Base-by-base conservation (phyloP, 2,797 vertebrate genomes). In the Chaenodraco wilsoni region DNA sequence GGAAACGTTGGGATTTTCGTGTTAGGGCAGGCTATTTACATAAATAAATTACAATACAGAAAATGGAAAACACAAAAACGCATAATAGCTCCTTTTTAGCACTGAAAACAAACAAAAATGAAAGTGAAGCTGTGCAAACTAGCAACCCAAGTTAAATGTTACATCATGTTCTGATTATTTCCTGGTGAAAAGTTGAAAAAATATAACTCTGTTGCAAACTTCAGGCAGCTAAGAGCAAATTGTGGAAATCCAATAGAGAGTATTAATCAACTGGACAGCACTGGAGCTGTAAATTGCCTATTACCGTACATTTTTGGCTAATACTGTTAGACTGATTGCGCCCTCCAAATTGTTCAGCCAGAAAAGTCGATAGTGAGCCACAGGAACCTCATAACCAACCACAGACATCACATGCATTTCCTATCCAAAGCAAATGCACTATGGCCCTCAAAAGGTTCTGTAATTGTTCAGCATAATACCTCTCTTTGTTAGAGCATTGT, bases 381-480 rank as follows among this genome's bases (percentile, higher is more conserved):
- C 46, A 50, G 41, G 65, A 33, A 31, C 68, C 27, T 50, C 52
- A 23, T 41, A 33, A 44, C 65, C 41, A 33, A 54, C 46, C 54
- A 1, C n/a, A 64, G 23, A 45, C 44, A n/a, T 65, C 69, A 46
- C 41, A 37, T 21, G 52, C 52, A 45, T 68, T 64, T 6, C 60
- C 74, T 59, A 54, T 23, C 37, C 44, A 2, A 31, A 4, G 12
- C 49, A 14, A 33, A 37, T 17, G 49, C 58, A 48, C 33, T 1
- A 5, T 31, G 69, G 56, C 9, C 45, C 48, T 66, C 56, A 49
- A 37, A 70, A 48, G 62, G 31, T 72, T 66, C 57, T 21, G 31
- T 81, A 56, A 78, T 51, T 66, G 69, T 46, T 78, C 65, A 13
- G 5, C 3, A 11, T 77, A 59, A 81, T 41, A 23, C 44, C 43